Percentiles rank a stretch among this genome's conserved stretches.
phyloP scores from a whole-genome alignment of 92 coral and sea anemone species.

The Zoanthus solanderi region DNA sequence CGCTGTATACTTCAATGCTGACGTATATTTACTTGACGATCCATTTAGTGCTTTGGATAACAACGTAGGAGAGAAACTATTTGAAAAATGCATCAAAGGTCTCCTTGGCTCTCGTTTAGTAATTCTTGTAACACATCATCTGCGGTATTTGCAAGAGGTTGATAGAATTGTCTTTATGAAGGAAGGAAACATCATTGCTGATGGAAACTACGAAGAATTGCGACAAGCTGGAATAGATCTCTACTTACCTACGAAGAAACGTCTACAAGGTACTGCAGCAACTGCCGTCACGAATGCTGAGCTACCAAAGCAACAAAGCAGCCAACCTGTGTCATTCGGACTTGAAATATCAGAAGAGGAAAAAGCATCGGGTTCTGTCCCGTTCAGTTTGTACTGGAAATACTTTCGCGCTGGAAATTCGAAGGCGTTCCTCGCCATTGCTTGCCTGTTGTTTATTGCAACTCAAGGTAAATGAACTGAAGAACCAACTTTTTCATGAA shows the following conservation, averaged over 20 bases:
- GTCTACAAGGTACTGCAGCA: neutral
- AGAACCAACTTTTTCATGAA: neutral
- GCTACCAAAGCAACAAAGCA: neutral
- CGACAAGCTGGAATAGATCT: constrained; percentile 31
- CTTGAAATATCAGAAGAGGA: constrained; percentile 24
- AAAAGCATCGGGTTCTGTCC: constrained; percentile 26
- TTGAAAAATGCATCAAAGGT: constrained; percentile 33
- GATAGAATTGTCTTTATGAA: constrained; percentile 36
- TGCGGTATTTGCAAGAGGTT: constrained; percentile 29
- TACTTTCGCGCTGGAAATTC: constrained; percentile 39
- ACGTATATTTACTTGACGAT: constrained; percentile 29
- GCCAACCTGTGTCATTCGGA: constrained; percentile 2
- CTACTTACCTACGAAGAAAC: neutral
- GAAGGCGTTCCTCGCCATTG: constrained; percentile 13
- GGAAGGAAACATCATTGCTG: constrained; percentile 38
- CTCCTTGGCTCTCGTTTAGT: constrained; percentile 18
- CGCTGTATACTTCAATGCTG: constrained; percentile 40
- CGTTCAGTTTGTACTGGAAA: constrained; percentile 31
- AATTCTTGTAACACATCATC: constrained; percentile 42
- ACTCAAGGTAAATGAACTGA: constrained; percentile 26
- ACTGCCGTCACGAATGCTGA: neutral
- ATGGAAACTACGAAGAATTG: constrained; percentile 12
- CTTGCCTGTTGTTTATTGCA: constrained; percentile 19
- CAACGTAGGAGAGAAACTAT: constrained; percentile 35
- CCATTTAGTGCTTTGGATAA: constrained; percentile 37